phyloP scores from a whole-genome alignment of 92 coral and sea anemone genomes.

The Paramuricea clavata region DNA sequence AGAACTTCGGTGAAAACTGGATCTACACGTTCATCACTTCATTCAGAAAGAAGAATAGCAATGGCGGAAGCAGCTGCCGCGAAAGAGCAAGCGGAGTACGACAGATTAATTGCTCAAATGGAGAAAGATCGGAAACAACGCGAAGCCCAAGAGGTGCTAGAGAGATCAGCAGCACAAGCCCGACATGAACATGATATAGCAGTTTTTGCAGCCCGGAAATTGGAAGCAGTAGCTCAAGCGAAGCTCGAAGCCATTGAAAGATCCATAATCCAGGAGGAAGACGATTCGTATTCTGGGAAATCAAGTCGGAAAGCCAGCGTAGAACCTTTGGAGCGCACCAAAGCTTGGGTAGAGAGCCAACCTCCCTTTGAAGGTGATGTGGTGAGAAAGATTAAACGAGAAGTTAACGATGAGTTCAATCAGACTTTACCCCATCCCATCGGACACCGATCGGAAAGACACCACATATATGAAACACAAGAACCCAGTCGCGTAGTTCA shows the following conservation, averaged over 20 bases:
- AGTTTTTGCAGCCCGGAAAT: neutral
- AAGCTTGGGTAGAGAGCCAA: slow-evolving; percentile 11
- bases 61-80: slow-evolving; percentile 66
- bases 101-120: slow-evolving; percentile 35
- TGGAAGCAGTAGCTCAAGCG: slow-evolving; percentile 48
- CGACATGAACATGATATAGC: slow-evolving; percentile 43
- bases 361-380: neutral
- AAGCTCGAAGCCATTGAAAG: slow-evolving; percentile 56
- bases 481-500: neutral
- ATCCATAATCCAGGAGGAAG: slow-evolving; percentile 42
- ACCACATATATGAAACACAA: neutral
- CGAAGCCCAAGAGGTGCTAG: slow-evolving; percentile 56
- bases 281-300: neutral
- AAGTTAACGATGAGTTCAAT: neutral
- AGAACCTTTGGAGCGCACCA: neutral
- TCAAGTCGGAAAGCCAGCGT: neutral
- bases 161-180: slow-evolving; percentile 34
- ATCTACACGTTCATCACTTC: neutral
- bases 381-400: neutral
- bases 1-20: neutral
- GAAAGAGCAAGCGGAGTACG: slow-evolving; percentile 49
- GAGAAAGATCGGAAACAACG: slow-evolving; percentile 30
- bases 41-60: neutral
- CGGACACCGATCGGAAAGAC: neutral
- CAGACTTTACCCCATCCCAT: neutral